phyloP scores from a whole-genome alignment of 2,888 invertebrate genomes.

The Stictocephala bisonia region DNA sequence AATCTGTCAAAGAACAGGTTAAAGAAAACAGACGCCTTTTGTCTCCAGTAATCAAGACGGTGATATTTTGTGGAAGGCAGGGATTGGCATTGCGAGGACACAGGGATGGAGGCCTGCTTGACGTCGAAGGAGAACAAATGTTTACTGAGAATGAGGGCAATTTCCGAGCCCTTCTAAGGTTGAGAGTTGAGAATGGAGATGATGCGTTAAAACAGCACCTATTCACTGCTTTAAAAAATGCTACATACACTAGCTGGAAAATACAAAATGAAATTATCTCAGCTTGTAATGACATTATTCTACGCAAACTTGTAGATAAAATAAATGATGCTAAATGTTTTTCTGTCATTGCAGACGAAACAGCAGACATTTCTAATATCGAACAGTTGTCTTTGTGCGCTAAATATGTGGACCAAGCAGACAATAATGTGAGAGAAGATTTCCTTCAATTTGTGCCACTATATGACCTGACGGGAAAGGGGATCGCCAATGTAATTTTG shows the following conservation, averaged over 20 bases:
- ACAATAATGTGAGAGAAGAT: neutral
- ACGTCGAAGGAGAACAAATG: no score
- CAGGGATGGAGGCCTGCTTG: no score
- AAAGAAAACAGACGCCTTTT: no score
- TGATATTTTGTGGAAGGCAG: no score
- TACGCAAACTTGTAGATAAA: neutral
- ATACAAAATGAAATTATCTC: conserved; percentile 1
- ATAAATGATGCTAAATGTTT: neutral
- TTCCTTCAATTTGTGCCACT: neutral
- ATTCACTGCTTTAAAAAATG: neutral
- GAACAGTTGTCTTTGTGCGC: neutral
- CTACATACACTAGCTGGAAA: neutral
- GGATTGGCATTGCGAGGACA: no score
- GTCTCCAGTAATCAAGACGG: no score
- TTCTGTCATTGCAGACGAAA: conserved; percentile 1
- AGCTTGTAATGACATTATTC: neutral
- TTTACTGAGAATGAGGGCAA: no score
- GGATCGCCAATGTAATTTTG: neutral
- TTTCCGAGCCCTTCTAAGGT: no score
- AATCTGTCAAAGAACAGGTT: no score
- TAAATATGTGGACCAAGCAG: neutral
- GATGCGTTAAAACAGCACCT: neutral
- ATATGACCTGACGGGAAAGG: neutral
- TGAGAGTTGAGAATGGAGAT: neutral
- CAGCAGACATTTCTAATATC: neutral